A percentile compares a stretch with the other conserved stretches of the same genome.
These are phyloP conservation scores for Sminthurinus signatus DNA, from an alignment of 1,140 invertebrate species.

Conservation along the genomic window DNA sequence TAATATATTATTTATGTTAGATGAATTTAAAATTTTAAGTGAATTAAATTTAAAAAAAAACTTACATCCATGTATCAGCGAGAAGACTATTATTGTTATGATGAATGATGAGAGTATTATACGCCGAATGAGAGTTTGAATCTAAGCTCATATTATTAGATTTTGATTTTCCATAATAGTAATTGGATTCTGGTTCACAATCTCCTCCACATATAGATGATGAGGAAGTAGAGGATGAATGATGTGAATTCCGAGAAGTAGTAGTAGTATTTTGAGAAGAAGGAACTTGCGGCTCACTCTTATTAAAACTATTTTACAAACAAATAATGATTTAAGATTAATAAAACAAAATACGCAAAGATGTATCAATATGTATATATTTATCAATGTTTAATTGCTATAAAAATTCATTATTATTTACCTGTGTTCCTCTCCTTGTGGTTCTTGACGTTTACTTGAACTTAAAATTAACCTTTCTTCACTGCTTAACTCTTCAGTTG, in stretches of 20 bases:
- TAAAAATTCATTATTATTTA: no score
- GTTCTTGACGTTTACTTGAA: conserved; percentile 79
- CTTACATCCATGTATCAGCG: conserved; percentile 42
- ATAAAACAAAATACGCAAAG: no score
- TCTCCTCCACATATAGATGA: conserved; percentile 16
- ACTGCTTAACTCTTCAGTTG: conserved; percentile 79
- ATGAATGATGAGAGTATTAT: conserved; percentile 46
- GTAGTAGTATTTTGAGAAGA: no score
- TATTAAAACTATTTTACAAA: background rate
- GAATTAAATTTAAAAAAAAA: background rate
- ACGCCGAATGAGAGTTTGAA: conserved; percentile 41
- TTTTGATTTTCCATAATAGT: conserved; percentile 20
- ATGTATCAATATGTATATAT: no score
- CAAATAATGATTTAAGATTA: no score
- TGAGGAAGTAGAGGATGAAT: background rate
- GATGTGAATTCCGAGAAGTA: background rate
- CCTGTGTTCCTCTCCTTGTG: conserved; percentile 78
- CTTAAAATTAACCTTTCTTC: conserved; percentile 79
- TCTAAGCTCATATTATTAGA: conserved; percentile 37
- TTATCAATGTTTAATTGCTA: no score
- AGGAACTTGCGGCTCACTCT: background rate
- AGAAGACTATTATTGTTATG: conserved; percentile 41
- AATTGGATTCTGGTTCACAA: background rate
- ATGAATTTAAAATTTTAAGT: background rate
- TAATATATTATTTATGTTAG: no score